Base-by-base conservation (phyloP, 2,888 invertebrate species). In the Drosophila setosimentum region DNA sequence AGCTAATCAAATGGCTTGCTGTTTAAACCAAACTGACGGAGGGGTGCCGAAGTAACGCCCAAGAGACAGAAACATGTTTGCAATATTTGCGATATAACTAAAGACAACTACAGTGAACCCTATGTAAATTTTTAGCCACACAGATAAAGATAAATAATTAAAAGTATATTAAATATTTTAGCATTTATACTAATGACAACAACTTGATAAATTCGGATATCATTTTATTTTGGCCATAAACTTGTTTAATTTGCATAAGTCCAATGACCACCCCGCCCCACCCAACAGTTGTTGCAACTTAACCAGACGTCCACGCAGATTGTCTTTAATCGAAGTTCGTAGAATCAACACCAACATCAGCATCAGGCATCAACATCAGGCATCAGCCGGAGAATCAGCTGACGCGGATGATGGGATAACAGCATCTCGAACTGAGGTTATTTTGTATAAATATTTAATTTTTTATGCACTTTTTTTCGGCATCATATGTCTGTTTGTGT, bases 161-260 rank as follows among this genome's bases (percentile, higher is more conserved):
- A 65, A 75, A 61, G 16, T 42, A 71, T 63, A 60, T 68, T 69
- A 68, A 82, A 48, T 62, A 60, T 55, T 55, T 64, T 60, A 63
- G 54, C 30, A 35, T 18, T 57, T 48, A 45, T 55, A 55, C 24
- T 7, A 54, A 18, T 35, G 72, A 62, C 68, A 68, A 65, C 76
- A 82, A 79, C 70, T 81, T 65, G 60, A 55, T 68, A 42, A 70
- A 58, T 60, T 61, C 67, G 53, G 68, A 66, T 68, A 68, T 80
- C 76, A 72, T 76, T 72, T n/a, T 13, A n/a, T 55, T 77, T 90
- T 77, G 87, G 77, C 85, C 76, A 72, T 72, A 75, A 87, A 87
- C 87, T 89, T 76, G 90, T 90, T 87, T 87, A 76, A 89, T 87
- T 87, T 87, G 89, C 90, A 90, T 90, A 90, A 74, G 66, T 24